phyloP scores from a whole-genome alignment of 2,888 invertebrate species.

The Yponomeuta evonymella region DNA sequence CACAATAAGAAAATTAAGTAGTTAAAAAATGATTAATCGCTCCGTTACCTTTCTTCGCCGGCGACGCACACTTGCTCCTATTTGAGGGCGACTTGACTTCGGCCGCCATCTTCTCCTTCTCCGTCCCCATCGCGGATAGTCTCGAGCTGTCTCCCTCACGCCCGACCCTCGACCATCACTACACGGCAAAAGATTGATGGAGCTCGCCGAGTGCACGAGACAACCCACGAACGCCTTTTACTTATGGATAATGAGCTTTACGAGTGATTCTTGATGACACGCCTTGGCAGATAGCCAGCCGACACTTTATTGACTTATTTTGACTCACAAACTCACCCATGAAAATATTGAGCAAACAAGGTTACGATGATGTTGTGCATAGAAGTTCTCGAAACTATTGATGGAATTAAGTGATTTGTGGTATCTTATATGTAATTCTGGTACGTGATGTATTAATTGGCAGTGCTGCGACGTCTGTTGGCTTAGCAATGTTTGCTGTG shows the following conservation, averaged over 20 bases:
- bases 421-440: conserved; percentile 19
- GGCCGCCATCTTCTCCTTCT: conserved; percentile 70
- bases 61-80: conserved; percentile 69
- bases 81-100: conserved; percentile 66
- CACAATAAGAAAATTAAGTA: no score
- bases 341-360: neutral
- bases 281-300: conserved; percentile 51
- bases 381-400: conserved; percentile 26
- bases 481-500: conserved; percentile 12
- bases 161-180: conserved; percentile 51
- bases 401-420: neutral
- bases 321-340: neutral
- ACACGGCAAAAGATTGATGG: conserved; percentile 28
- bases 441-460: conserved; percentile 48
- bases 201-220: conserved; percentile 30
- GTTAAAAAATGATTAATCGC: neutral
- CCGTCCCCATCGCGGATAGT: conserved; percentile 55
- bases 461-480: conserved; percentile 32
- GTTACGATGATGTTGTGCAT: conserved; percentile 8
- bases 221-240: conserved; percentile 33
- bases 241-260: conserved; percentile 52
- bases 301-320: conserved; percentile 45
- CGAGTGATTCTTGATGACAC: conserved; percentile 45
- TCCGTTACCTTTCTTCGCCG: conserved; percentile 67
- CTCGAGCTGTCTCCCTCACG: conserved; percentile 58